Percentiles rank a stretch among this genome's conserved stretches.
Conservation (phyloP, 2,888 invertebrate genomes). For the Drosophila meridiana region DNA sequence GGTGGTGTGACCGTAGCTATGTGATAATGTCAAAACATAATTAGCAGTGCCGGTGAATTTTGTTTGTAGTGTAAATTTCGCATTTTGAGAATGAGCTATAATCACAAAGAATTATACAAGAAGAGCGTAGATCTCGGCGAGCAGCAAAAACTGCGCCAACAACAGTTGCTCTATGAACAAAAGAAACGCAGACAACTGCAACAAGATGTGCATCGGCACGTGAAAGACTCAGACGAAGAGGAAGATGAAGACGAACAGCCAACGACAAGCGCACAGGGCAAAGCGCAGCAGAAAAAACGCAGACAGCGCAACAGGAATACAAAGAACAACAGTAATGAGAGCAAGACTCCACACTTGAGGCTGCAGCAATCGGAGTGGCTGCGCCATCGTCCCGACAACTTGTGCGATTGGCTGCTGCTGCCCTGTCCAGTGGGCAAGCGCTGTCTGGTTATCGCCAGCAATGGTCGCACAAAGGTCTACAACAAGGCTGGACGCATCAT, state of each 20-base stretch:
- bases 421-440: constrained; percentile 94
- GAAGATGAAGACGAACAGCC: constrained; percentile 12
- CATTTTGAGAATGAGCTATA: constrained; percentile 44
- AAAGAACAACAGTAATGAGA: constrained; percentile 40
- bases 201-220: constrained; percentile 68
- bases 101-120: constrained; percentile 67
- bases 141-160: constrained; percentile 77
- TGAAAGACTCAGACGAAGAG: constrained; percentile 26
- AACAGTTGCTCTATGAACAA: constrained; percentile 74
- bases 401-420: constrained; percentile 90
- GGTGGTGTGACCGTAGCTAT: constrained; percentile 11
- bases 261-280: constrained; percentile 8
- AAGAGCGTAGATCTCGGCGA: constrained; percentile 45
- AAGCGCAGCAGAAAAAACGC: constrained; percentile 20
- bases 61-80: constrained; percentile 10
- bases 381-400: constrained; percentile 92
- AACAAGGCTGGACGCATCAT: constrained; percentile 88
- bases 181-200: constrained; percentile 76
- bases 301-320: constrained; percentile 14
- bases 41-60: constrained; percentile 29
- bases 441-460: constrained; percentile 91
- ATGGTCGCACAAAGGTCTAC: constrained; percentile 89
- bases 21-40: neutral
- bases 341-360: constrained; percentile 75
- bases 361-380: constrained; percentile 98